Evolutionary conservation across 2,888 invertebrate species (phyloP), one percentile per base, ranked within the genome.

Genomic region (Kuschelorhynchus macadamiae): DNA sequence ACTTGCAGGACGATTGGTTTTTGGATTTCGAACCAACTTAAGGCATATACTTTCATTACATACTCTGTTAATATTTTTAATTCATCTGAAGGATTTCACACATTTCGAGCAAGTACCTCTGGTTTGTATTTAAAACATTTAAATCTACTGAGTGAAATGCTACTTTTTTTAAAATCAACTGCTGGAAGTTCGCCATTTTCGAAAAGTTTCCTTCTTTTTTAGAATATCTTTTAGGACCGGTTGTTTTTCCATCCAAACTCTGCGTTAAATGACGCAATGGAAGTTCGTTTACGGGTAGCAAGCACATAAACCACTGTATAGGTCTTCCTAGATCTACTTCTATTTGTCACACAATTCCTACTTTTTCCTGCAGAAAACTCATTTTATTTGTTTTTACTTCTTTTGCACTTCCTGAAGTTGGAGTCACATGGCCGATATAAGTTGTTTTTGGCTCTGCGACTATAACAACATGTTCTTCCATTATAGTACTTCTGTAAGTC

Each of bases 21-120:
- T 75, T 77, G n/a, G 2, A 76, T 76, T 32, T 39, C 33, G 50
- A 77, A 77, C 76, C 73, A 77, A 1, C 17, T 32, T 36, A 74
- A 71, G 46, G 75, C 75, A 50, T 75, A 76, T 32, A 72, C 73
- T 72, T 7, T 25, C 25, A 25, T 25, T 5, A 25, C 25, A 25
- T 25, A 25, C 7, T 25, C 25, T 25, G 25, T 25, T 25, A 25
- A 25, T 5, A 25, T 25, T 25, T 25, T 25, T 5, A 25, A 7
- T 5, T 25, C 7, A 41, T 3, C 2, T 2, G 44, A 18, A 18
- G 4, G 50, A 50, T 50, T 50, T n/a, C 12, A 30, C 17, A 21
- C 14, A 50, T 50, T 33, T 50, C 17, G 21, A 25, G 25, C 8
- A 50, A 1, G 14, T 50, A 50, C 11, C 25, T 9, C 5, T 50